Evolutionary conservation across 30 jellyfish, hydroid and myxozoan species (phyloP), one percentile per base, ranked within the genome.

Genomic region (Mastigias papua): DNA sequence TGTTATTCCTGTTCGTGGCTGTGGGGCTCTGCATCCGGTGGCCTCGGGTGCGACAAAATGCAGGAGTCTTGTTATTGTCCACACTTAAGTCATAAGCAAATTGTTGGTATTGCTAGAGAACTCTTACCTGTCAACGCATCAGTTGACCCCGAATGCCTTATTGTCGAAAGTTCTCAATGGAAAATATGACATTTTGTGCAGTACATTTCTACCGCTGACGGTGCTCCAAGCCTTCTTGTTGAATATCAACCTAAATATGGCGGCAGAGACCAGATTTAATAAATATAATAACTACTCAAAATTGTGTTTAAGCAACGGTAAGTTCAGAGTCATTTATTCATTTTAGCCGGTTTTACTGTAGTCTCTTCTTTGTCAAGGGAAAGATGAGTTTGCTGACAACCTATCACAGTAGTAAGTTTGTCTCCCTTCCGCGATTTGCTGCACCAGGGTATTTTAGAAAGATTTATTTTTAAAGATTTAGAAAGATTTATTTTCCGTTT

Each of bases 271-370:
- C 7, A 25, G 74, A 63, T 27, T 27, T 63, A 26, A 46, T 49
- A 29, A 27, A 32, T 49, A 72, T 61, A 72, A 46, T 25, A 19
- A 21, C 1, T 72, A 72, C 68, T 72, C 83, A 34, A 72, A 19
- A 19, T 1, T 72, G n/a, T 72, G 83, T 72, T 23, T 72, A 27
- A 72, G 69, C 83, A 49, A 27, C 49, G 83, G 83, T 72, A 72
- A 72, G 83, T 37, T 42, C 3, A 37, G 3, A n/a, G n/a, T n/a
- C 54, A 4, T 42, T 42, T 8, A 42, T 42, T 42, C 54, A 42
- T 42, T 42, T 42, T 42, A 42, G 7, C 13, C 54, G 13, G 7
- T 4, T 42, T 15, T 42, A 42, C 13, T 8, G 54, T 42, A 15
- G 54, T 42, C 13, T 15, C 13, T 42, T 4, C 13, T 15, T 42